These are phyloP conservation scores for Zaprionus kolodkinae DNA, from an alignment of 1,140 invertebrate species.

Conservation along the genomic window DNA sequence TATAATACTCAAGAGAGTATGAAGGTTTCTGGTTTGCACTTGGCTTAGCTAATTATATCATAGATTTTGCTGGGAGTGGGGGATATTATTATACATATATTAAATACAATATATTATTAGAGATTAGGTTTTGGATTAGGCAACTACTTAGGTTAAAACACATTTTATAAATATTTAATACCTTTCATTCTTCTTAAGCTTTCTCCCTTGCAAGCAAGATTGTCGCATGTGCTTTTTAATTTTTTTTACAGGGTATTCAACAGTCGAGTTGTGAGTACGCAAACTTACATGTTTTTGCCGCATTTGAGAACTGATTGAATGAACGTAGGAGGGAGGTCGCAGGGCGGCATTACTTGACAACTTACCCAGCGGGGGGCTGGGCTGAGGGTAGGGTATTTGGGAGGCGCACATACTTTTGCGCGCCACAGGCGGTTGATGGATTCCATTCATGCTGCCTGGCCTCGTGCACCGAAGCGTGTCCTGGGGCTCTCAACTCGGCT, in stretches of 20 bases:
- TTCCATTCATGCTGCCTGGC: conserved; percentile 63
- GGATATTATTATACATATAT: no score
- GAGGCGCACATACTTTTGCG: conserved; percentile 36
- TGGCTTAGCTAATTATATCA: background rate
- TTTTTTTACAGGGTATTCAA: background rate
- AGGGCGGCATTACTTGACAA: conserved; percentile 30
- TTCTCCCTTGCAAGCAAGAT: background rate
- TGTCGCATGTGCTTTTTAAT: no score
- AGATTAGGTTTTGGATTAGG: no score
- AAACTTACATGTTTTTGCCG: background rate
- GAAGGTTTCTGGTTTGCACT: background rate
- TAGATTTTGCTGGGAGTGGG: background rate
- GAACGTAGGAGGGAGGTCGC: background rate
- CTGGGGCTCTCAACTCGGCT: conserved; percentile 6
- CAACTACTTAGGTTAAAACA: no score
- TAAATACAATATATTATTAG: no score
- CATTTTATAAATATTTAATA: no score
- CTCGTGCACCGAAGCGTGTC: conserved; percentile 13
- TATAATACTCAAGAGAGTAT: background rate
- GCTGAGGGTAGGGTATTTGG: background rate
- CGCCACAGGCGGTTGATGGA: conserved; percentile 74
- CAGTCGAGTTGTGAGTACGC: background rate
- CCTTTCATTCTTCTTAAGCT: background rate
- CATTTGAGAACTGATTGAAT: conserved; percentile 4
- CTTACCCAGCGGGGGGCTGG: conserved; percentile 50